Evolutionary conservation across 1,140 invertebrate genomes (phyloP), one percentile per base, ranked within the genome.

Genomic region (Drosophila tropicalis): DNA sequence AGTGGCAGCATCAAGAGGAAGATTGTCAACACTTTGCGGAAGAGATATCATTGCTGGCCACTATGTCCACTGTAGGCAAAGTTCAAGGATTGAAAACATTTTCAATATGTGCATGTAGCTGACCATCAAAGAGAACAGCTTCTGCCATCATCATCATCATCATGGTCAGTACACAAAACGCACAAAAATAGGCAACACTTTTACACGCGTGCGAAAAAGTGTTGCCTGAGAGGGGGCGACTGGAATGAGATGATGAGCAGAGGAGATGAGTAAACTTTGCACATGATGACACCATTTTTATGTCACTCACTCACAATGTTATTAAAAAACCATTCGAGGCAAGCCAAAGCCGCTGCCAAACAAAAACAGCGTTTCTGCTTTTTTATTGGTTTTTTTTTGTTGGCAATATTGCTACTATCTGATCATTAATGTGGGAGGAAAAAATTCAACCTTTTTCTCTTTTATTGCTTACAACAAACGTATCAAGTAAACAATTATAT

Each of bases 321-420:
- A 89, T 89, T 89, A 89, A 89, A 89, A 89, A 90, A 82, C 79
- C 76, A 89, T 89, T 89, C 80, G 75, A 81, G 70, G 68, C 79
- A 63, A 47, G n/a, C 32, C 39, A 47, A 54, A 29, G 34, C 56
- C 47, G 15, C 36, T 12, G 25, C 25, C 29, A 5, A 29, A 3
- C 29, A 6, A 29, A 29, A 25, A 12, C 36, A 32, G 4, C 3
- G 17, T 12, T n/a, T 62, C 58, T 15, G 17, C 36, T 19, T 19
- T 62, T 60, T 12, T 25, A 22, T 51, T 51, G 29, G 5, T 29
- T 29, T 29, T 1, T 29, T 29, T 29, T 29, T 29, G 29, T 3
- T 29, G 29, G 29, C 29, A 5, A 29, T 29, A 29, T 51, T 12
- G 5, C 44, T 5, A 51, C 5, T 2, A 25, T 3, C 22, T 22